Conservation (phyloP, 2,888 invertebrate genomes). For the Lycophotia porphyrea region DNA sequence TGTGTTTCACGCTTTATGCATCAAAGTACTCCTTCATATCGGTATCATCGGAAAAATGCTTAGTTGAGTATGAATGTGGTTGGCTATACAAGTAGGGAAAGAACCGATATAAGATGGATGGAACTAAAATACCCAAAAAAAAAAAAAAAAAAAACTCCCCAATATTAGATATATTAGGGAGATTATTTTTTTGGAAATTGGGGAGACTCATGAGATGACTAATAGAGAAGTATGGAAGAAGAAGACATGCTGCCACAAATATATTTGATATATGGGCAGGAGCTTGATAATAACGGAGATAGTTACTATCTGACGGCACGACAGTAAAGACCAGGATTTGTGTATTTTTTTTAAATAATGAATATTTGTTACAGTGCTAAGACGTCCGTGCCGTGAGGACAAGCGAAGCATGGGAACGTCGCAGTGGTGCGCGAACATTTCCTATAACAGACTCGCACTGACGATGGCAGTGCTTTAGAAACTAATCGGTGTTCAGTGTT, state of each 20-base stretch:
- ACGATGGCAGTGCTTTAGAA: conserved; percentile 34
- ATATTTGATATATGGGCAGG: neutral
- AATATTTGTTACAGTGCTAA: conserved; percentile 83
- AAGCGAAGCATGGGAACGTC: conserved; percentile 73
- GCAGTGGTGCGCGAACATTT: conserved; percentile 81
- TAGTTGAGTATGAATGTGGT: neutral
- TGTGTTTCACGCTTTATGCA: neutral
- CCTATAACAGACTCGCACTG: conserved; percentile 67
- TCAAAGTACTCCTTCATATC: neutral
- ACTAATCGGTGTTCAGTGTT: conserved; percentile 57
- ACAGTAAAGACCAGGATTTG: neutral
- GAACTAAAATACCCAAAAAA: too few relatives aligned
- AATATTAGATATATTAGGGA: too few relatives aligned
- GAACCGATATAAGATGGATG: neutral
- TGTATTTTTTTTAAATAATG: neutral
- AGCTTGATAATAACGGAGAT: neutral
- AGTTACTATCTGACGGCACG: neutral
- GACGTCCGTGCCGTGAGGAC: conserved; percentile 86
- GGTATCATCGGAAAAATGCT: neutral
- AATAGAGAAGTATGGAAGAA: neutral
- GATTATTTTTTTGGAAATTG: too few relatives aligned
- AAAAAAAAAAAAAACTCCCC: too few relatives aligned
- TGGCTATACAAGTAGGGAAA: neutral
- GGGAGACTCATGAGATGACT: too few relatives aligned
- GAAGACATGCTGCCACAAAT: neutral